Percentiles rank a stretch among this genome's conserved stretches.
Conservation (phyloP, 2,113 vertebrate genomes). For the Mesembrinibis cayennensis region DNA sequence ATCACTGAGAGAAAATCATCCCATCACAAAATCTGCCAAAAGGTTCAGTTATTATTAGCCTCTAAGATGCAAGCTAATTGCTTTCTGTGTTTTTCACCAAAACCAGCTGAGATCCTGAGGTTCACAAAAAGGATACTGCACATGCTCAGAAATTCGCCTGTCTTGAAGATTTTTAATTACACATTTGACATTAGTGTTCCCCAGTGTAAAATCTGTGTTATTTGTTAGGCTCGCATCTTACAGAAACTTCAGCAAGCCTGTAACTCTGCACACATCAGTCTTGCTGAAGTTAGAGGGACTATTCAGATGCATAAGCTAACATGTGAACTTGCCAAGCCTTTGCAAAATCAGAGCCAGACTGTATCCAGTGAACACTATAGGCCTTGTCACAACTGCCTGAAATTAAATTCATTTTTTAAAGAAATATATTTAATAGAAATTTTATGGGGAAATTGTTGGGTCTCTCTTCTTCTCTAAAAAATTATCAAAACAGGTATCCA, state of each 20-base stretch:
- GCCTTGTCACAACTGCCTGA: neutral
- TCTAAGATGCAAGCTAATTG: constrained; percentile 56
- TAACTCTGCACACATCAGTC: neutral
- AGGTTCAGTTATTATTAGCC: constrained; percentile 57
- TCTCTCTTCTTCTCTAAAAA: neutral
- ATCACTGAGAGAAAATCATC: constrained; percentile 22
- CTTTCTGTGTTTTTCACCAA: constrained; percentile 49
- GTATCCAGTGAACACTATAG: neutral
- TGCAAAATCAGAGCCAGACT: neutral
- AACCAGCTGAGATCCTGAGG: constrained; percentile 52
- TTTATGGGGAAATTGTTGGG: neutral
- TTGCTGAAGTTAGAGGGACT: neutral
- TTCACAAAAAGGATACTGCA: constrained; percentile 48
- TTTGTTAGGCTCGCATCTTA: neutral
- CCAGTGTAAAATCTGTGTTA: neutral
- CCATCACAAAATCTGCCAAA: constrained; percentile 52
- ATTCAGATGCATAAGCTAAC: neutral
- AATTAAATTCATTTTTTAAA: neutral
- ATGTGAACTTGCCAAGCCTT: neutral
- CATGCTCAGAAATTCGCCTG: constrained; percentile 4
- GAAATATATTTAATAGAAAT: neutral
- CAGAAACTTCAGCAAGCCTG: neutral
- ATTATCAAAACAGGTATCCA: neutral
- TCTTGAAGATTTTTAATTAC: constrained; percentile 26
- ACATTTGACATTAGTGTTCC: neutral